phyloP scores from a whole-genome alignment of 2,113 vertebrate species.

The Suricata suricatta region DNA sequence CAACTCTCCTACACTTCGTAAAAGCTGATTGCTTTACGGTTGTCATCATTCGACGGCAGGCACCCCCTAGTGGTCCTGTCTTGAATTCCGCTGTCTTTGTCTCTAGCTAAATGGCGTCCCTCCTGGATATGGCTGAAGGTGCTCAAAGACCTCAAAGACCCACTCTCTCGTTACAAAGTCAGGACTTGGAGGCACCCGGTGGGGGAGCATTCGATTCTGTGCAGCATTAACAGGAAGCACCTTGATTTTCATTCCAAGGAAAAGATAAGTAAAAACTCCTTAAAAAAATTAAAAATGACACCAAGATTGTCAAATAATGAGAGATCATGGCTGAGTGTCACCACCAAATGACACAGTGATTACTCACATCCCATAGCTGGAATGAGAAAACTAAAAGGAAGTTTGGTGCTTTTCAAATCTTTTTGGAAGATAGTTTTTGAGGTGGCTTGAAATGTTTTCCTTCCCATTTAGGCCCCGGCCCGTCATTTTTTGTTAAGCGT shows the following conservation, averaged over 20 bases:
- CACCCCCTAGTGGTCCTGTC: background rate
- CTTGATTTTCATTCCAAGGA: background rate
- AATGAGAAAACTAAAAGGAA: background rate
- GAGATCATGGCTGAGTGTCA: background rate
- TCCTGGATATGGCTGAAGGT: background rate
- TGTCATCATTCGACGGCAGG: background rate
- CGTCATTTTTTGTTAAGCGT: background rate
- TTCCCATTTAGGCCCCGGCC: background rate
- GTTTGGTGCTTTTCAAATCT: background rate
- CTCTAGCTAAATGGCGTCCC: background rate
- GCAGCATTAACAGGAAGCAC: rapidly evolving
- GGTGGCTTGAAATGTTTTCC: background rate
- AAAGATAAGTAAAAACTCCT: background rate
- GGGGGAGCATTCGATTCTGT: background rate
- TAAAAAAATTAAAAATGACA: background rate
- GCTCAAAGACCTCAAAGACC: background rate
- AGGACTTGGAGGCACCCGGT: rapidly evolving
- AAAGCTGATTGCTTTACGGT: background rate
- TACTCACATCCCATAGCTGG: background rate
- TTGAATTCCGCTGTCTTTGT: background rate
- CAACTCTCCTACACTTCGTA: rapidly evolving
- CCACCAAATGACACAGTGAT: background rate
- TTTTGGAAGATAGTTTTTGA: background rate
- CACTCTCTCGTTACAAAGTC: background rate
- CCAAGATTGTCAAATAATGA: background rate